Evolutionary conservation across 2,797 vertebrate species (phyloP).

Genomic region (Odontamblyopus rebecca): DNA sequence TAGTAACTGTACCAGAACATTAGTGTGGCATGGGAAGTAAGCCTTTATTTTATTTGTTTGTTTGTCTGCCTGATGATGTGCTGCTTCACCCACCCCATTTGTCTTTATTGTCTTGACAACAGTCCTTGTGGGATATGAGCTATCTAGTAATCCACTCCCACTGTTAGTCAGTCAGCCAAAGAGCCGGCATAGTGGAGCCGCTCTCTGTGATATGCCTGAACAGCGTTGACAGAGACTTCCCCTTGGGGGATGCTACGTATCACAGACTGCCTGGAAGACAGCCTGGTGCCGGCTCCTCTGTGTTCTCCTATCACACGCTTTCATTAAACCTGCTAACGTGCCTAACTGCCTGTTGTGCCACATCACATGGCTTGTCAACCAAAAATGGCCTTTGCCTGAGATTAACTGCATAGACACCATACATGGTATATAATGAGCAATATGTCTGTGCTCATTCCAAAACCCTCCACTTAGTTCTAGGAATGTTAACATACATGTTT

Average conservation of each 20-base stretch:
- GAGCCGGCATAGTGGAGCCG: conserved; percentile 48
- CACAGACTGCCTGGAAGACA: conserved; percentile 67
- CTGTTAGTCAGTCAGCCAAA: conserved; percentile 47
- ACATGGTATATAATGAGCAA: conserved; percentile 20
- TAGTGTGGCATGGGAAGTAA: no score
- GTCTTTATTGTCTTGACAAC: conserved; percentile 73
- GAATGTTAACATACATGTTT: neutral
- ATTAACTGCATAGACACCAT: conserved; percentile 56
- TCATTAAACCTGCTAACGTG: conserved; percentile 64
- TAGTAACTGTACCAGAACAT: no score
- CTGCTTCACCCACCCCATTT: conserved; percentile 57
- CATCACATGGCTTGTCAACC: conserved; percentile 62
- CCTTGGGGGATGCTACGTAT: conserved; percentile 63
- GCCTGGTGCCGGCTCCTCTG: conserved; percentile 51
- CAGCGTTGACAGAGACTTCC: conserved; percentile 58
- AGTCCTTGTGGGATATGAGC: conserved; percentile 61
- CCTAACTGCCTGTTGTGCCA: conserved; percentile 64
- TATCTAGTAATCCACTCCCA: conserved; percentile 59
- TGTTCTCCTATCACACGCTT: conserved; percentile 48
- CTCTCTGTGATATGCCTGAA: conserved; percentile 60
- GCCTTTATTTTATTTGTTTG: conserved; percentile 16
- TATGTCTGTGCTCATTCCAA: conserved; percentile 13
- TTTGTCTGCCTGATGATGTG: conserved; percentile 48
- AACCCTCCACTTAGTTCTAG: conserved; percentile 19
- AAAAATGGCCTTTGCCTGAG: conserved; percentile 50